phyloP scores from a whole-genome alignment of 2,888 invertebrate species.

The Apodemia zela region DNA sequence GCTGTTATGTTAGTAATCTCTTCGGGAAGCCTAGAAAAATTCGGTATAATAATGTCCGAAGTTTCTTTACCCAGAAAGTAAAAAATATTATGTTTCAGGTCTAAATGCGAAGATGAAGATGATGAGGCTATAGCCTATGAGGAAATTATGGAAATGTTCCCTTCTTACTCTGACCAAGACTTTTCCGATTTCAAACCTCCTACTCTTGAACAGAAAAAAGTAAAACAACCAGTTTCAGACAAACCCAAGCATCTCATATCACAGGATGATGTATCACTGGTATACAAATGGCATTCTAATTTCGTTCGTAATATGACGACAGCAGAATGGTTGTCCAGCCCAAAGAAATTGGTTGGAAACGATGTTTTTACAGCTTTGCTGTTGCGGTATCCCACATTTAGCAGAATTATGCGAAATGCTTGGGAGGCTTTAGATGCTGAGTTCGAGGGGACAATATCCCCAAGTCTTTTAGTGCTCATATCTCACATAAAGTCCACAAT shows the following conservation, averaged over 20 bases:
- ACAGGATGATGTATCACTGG: conserved; percentile 78
- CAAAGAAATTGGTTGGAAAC: conserved; percentile 62
- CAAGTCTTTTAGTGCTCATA: conserved; percentile 80
- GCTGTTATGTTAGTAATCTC: no score
- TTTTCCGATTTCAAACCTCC: conserved; percentile 83
- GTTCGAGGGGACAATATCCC: conserved; percentile 74
- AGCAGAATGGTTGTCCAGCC: conserved; percentile 81
- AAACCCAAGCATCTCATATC: conserved; percentile 58
- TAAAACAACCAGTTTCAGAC: conserved; percentile 43
- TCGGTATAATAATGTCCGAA: background rate
- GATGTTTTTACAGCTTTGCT: conserved; percentile 71
- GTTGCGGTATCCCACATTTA: conserved; percentile 81
- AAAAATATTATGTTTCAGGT: conserved; percentile 52
- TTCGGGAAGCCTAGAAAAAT: no score
- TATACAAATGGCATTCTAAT: conserved; percentile 82
- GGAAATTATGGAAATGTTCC: conserved; percentile 86
- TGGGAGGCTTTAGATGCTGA: conserved; percentile 74
- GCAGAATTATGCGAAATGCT: conserved; percentile 71
- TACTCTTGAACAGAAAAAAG: conserved; percentile 70
- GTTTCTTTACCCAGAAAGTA: background rate
- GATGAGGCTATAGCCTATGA: conserved; percentile 84
- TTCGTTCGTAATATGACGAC: conserved; percentile 79
- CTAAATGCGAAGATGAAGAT: conserved; percentile 83
- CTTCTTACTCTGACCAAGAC: conserved; percentile 83
- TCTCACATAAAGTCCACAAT: conserved; percentile 73